phyloP scores from a whole-genome alignment of 1,140 invertebrate genomes.

The Heliconius eleuchia region DNA sequence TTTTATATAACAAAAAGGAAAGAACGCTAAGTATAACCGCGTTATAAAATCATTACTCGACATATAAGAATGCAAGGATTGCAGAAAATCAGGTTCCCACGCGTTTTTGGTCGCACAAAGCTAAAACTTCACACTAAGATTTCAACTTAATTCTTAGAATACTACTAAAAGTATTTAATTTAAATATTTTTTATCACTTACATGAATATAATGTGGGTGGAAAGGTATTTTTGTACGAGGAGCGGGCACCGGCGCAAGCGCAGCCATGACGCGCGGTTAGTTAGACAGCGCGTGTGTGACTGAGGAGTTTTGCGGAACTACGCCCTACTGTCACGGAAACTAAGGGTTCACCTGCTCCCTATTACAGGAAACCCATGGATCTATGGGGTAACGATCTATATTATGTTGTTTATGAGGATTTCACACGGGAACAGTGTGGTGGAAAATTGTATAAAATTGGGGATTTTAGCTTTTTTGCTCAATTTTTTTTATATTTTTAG shows the following conservation, averaged over 20 bases:
- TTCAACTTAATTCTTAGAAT: neutral
- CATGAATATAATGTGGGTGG: slow-evolving; percentile 72
- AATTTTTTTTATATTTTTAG: no score
- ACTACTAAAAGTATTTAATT: neutral
- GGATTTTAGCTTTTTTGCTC: neutral
- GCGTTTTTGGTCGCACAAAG: slow-evolving; percentile 23
- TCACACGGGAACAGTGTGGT: slow-evolving; percentile 17
- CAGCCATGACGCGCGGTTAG: slow-evolving; percentile 58
- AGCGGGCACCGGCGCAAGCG: slow-evolving; percentile 59
- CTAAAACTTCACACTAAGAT: neutral
- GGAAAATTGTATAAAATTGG: neutral
- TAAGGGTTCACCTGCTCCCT: slow-evolving; percentile 53
- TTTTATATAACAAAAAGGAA: neutral
- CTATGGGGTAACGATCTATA: slow-evolving; percentile 11
- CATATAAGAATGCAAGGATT: slow-evolving; percentile 68
- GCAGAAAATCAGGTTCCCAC: slow-evolving; percentile 71
- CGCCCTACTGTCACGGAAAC: slow-evolving; percentile 43
- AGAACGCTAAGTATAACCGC: slow-evolving; percentile 5
- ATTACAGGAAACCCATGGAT: slow-evolving; percentile 40
- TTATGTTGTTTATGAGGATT: neutral
- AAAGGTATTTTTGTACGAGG: slow-evolving; percentile 66
- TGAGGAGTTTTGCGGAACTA: slow-evolving; percentile 27
- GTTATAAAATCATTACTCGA: slow-evolving; percentile 53
- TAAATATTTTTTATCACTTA: slow-evolving; percentile 44
- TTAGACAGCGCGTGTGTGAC: slow-evolving; percentile 40